A percentile compares a stretch with the other conserved stretches of the same genome.
phyloP scores from a whole-genome alignment of 2,113 vertebrate species.

The Cervus canadensis region DNA sequence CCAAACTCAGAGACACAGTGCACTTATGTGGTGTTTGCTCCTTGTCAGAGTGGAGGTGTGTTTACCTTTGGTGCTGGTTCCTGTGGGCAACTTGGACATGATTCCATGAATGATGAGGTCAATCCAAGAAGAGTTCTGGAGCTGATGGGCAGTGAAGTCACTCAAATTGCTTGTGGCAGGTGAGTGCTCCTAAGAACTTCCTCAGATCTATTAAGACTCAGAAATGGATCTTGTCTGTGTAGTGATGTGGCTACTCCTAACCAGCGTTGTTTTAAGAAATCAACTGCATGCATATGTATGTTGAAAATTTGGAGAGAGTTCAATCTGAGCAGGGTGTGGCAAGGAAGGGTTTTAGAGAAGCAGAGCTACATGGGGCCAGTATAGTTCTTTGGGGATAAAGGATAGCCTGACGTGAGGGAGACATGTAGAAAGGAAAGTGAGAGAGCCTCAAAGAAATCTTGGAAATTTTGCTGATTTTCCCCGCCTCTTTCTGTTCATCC shows the following conservation, averaged over 20 bases:
- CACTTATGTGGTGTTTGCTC: not conserved
- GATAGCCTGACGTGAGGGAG: not conserved
- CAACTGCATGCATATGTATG: not conserved
- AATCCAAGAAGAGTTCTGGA: conserved; percentile 79
- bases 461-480: not conserved
- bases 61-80: conserved; percentile 85
- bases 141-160: conserved; percentile 77
- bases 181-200: conserved; percentile 51
- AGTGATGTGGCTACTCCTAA: not conserved
- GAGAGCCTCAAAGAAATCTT: not conserved
- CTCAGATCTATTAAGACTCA: not conserved
- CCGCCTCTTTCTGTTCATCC: not conserved
- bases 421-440: not conserved
- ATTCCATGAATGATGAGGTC: conserved; percentile 77
- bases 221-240: not conserved
- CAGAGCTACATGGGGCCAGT: not conserved
- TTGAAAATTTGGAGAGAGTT: not conserved
- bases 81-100: conserved; percentile 84
- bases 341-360: not conserved
- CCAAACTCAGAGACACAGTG: not conserved
- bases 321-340: not conserved
- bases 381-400: not conserved
- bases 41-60: conserved; percentile 80
- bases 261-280: not conserved
- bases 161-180: conserved; percentile 82